A percentile compares a stretch with the other conserved stretches of the same genome.
Evolutionary conservation across 2,888 invertebrate genomes (phyloP).

Genomic region (Amblyjoppa proteus): DNA sequence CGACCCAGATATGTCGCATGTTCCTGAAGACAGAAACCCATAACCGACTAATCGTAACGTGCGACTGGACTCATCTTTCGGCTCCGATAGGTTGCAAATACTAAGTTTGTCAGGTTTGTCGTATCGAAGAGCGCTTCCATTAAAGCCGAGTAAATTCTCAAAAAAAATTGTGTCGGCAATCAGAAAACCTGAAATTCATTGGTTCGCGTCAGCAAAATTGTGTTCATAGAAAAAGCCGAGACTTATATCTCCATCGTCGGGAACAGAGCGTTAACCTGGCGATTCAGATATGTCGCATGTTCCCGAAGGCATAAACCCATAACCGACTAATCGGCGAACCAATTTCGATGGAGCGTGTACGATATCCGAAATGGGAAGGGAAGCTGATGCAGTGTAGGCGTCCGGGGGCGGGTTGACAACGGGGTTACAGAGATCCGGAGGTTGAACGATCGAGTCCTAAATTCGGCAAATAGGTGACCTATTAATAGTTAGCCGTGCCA

Average conservation of each 20-base stretch:
- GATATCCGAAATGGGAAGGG: slow-evolving; percentile 16
- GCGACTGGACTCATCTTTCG: too few relatives aligned
- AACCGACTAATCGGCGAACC: slow-evolving; percentile 48
- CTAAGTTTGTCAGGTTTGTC: too few relatives aligned
- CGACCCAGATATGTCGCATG: slow-evolving; percentile 16
- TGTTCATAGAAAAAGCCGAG: not conserved
- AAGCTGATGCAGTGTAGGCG: not conserved
- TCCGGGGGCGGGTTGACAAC: slow-evolving; percentile 2
- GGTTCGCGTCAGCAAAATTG: not conserved
- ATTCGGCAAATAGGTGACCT: slow-evolving; percentile 54
- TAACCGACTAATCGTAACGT: slow-evolving; percentile 42
- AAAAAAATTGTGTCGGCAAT: not conserved
- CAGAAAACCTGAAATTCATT: not conserved
- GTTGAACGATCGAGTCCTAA: slow-evolving; percentile 63
- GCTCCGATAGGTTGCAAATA: not conserved
- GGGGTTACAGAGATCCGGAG: slow-evolving; percentile 27
- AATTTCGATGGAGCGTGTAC: slow-evolving; percentile 47
- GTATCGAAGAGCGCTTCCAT: too few relatives aligned
- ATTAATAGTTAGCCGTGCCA: slow-evolving; percentile 53
- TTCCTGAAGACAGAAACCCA: slow-evolving; percentile 23
- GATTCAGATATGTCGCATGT: slow-evolving; percentile 21
- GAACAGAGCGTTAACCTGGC: slow-evolving; percentile 1
- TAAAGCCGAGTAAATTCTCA: not conserved
- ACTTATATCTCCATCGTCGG: not conserved
- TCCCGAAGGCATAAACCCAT: slow-evolving; percentile 25